These are phyloP conservation scores for Druon quercuslanigerum DNA, from an alignment of 1,140 invertebrate species.

Conservation along the genomic window DNA sequence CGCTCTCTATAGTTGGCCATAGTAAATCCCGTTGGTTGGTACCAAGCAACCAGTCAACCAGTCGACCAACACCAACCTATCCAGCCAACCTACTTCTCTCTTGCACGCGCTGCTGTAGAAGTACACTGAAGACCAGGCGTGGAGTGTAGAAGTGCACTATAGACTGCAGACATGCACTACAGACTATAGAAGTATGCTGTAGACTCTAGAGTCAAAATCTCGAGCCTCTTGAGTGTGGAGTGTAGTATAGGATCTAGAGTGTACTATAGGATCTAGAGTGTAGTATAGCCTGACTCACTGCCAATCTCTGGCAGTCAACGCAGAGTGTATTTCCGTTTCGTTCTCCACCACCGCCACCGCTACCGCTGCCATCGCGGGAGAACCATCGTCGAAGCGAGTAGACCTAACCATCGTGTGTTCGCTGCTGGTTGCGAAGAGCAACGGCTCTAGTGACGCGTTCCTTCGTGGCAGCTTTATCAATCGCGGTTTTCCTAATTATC, in stretches of 20 bases:
- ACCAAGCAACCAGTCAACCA: slow-evolving; percentile 45
- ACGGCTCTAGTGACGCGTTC: slow-evolving; percentile 6
- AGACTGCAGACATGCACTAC: too few species aligned
- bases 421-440: not conserved
- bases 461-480: slow-evolving; percentile 23
- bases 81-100: slow-evolving; percentile 21
- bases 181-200: slow-evolving; percentile 15
- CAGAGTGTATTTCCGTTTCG: slow-evolving; percentile 68
- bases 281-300: slow-evolving; percentile 44
- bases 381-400: slow-evolving; percentile 6
- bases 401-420: slow-evolving; percentile 27
- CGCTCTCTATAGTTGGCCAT: slow-evolving; percentile 56
- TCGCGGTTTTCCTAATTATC: not conserved
- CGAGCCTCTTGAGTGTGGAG: not conserved
- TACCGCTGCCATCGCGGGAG: slow-evolving; percentile 34
- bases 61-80: slow-evolving; percentile 17
- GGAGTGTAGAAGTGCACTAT: too few species aligned
- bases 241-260: slow-evolving; percentile 16
- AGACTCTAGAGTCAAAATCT: slow-evolving; percentile 32
- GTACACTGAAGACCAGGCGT: not conserved
- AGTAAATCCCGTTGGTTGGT: slow-evolving; percentile 67
- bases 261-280: not conserved
- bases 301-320: slow-evolving; percentile 63
- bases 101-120: slow-evolving; percentile 29
- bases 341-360: slow-evolving; percentile 44